These are phyloP conservation scores for Tachina grossa DNA, from an alignment of 2,888 invertebrate genomes.

Conservation along the genomic window DNA sequence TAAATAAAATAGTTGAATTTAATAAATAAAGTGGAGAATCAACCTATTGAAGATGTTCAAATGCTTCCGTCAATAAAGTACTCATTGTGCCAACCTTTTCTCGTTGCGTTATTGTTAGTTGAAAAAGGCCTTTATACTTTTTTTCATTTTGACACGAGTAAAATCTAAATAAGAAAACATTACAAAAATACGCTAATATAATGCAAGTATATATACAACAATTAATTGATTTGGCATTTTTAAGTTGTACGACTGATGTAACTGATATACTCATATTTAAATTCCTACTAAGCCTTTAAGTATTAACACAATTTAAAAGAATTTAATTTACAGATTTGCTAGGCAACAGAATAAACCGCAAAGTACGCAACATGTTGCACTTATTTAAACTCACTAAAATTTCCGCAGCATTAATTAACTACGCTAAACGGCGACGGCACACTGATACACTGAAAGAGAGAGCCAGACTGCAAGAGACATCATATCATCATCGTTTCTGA, in stretches of 20 bases:
- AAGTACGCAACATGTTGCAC: slow-evolving; percentile 64
- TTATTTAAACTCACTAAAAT: slow-evolving; percentile 65
- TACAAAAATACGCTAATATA: too few species aligned
- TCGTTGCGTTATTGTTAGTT: too few species aligned
- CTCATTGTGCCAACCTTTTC: too few species aligned
- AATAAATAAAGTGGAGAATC: too few species aligned
- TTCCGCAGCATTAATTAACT: slow-evolving; percentile 48
- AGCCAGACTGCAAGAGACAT: slow-evolving; percentile 10
- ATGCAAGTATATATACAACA: too few species aligned
- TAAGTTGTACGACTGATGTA: slow-evolving; percentile 7
- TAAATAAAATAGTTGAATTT: too few species aligned
- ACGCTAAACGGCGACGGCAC: slow-evolving; percentile 16
- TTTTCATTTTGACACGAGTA: too few species aligned
- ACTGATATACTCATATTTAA: not conserved
- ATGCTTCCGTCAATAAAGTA: too few species aligned
- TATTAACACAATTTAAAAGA: slow-evolving; percentile 30
- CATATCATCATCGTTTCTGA: slow-evolving; percentile 48
- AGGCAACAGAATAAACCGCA: slow-evolving; percentile 17
- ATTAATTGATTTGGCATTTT: not conserved
- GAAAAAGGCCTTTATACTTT: too few species aligned
- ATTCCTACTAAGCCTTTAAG: slow-evolving; percentile 14
- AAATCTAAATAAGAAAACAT: too few species aligned
- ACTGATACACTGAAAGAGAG: slow-evolving; percentile 3
- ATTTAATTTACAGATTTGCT: slow-evolving; percentile 39
- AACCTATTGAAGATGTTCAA: too few species aligned